These are phyloP conservation scores for Philantomba maxwellii DNA, from an alignment of 2,113 vertebrate genomes.

Conservation along the genomic window DNA sequence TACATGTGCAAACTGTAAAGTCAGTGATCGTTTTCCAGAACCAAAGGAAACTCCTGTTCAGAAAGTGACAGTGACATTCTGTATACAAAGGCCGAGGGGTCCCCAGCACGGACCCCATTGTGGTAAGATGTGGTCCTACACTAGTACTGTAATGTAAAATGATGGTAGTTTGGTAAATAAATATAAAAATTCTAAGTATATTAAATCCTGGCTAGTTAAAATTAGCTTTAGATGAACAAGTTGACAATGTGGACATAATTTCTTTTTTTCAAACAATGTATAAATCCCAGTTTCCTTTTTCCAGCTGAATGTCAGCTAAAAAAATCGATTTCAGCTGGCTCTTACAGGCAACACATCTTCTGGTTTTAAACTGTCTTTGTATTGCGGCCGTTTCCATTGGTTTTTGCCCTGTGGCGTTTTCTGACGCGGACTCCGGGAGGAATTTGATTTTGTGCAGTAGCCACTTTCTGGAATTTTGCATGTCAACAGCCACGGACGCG, in stretches of 20 bases:
- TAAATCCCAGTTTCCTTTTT: not conserved
- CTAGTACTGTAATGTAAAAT: not conserved
- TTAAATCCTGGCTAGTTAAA: not conserved
- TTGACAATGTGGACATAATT: not conserved
- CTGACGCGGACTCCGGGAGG: not conserved
- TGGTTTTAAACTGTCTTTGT: fast-evolving
- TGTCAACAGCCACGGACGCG: fast-evolving
- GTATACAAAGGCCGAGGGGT: not conserved
- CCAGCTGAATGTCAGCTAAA: not conserved
- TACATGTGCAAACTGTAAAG: not conserved
- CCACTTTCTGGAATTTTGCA: not conserved
- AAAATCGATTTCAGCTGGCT: not conserved
- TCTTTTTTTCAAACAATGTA: not conserved
- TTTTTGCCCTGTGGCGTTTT: not conserved
- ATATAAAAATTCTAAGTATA: not conserved
- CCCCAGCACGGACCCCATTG: not conserved
- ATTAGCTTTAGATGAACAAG: not conserved
- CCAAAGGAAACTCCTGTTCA: not conserved
- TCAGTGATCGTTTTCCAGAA: not conserved
- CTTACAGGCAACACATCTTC: fast-evolving
- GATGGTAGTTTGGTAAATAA: not conserved
- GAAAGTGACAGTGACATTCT: not conserved
- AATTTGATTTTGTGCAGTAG: fast-evolving
- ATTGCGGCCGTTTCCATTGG: not conserved
- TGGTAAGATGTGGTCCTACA: not conserved